Conservation (phyloP, 2,113 vertebrate genomes). For the Struthidea cinerea region DNA sequence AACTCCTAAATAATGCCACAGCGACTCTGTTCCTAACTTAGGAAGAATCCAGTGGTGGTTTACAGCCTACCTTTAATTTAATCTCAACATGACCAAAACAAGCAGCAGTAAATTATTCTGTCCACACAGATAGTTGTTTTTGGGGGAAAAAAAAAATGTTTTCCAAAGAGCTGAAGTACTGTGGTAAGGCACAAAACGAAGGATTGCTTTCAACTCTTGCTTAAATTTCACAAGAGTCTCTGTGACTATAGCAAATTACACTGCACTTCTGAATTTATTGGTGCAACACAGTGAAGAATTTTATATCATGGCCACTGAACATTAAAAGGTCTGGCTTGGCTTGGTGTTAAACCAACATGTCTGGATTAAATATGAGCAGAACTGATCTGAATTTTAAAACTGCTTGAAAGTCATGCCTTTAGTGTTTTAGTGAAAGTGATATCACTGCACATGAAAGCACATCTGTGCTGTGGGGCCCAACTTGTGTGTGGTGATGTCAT, state of each 20-base stretch:
- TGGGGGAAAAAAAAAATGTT: neutral
- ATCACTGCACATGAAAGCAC: slow-evolving; percentile 54
- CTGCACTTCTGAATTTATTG: slow-evolving; percentile 70
- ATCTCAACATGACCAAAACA: neutral
- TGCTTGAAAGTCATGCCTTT: slow-evolving; percentile 66
- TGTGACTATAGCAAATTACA: slow-evolving; percentile 50
- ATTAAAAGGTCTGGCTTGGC: slow-evolving; percentile 77
- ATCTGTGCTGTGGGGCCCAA: slow-evolving; percentile 24
- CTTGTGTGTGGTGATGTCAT: slow-evolving; percentile 20
- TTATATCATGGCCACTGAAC: slow-evolving; percentile 74
- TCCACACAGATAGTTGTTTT: neutral
- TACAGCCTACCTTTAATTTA: neutral
- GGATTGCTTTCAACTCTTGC: neutral
- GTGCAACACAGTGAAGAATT: slow-evolving; percentile 68
- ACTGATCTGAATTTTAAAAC: slow-evolving; percentile 77
- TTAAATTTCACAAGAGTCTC: slow-evolving; percentile 46
- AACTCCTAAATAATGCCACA: slow-evolving; percentile 55
- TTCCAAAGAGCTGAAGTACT: neutral
- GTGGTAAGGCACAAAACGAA: neutral
- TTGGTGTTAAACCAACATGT: slow-evolving; percentile 79
- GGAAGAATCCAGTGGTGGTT: neutral
- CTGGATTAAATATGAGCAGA: slow-evolving; percentile 76
- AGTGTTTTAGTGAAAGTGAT: slow-evolving; percentile 68
- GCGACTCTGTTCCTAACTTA: slow-evolving; percentile 11
- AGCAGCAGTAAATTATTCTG: neutral